These are phyloP conservation scores for Neria commutata DNA, from an alignment of 2,888 invertebrate genomes.

Conservation along the genomic window DNA sequence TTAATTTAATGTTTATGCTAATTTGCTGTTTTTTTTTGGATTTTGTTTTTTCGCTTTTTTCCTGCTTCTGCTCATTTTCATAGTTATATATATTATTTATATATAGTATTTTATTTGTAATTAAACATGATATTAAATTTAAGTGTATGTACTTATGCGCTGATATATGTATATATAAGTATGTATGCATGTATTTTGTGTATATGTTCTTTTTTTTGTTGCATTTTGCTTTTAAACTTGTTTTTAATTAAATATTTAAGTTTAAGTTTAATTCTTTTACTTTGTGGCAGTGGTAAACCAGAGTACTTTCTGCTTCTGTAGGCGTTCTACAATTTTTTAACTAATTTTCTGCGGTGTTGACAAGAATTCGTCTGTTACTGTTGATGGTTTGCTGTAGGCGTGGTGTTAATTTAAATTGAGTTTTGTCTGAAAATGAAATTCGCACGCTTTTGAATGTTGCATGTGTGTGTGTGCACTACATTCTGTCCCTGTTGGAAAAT, in stretches of 20 bases:
- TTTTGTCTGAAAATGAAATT: neutral
- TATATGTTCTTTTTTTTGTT: constrained; percentile 28
- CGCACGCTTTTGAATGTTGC: neutral
- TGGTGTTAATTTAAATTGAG: neutral
- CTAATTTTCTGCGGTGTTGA: neutral
- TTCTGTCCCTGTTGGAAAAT: too few relatives aligned
- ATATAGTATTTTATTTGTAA: constrained; percentile 10
- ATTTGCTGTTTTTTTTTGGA: neutral
- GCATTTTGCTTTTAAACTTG: constrained; percentile 25
- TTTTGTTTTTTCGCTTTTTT: constrained; percentile 5
- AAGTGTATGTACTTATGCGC: constrained; percentile 26
- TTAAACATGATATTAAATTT: constrained; percentile 15
- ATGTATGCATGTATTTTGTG: constrained; percentile 14
- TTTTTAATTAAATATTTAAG: constrained; percentile 29
- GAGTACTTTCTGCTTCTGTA: constrained; percentile 42
- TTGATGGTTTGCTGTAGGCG: neutral
- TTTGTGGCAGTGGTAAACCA: constrained; percentile 57
- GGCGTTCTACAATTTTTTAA: neutral
- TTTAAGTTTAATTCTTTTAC: constrained; percentile 21
- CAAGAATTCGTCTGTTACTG: constrained; percentile 1
- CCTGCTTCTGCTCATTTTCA: constrained; percentile 15
- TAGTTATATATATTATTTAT: constrained; percentile 18
- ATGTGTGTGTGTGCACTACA: neutral
- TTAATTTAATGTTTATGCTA: neutral
- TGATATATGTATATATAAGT: constrained; percentile 19